phyloP scores from a whole-genome alignment of 2,888 invertebrate genomes.

The Lasioglossum marginatum region DNA sequence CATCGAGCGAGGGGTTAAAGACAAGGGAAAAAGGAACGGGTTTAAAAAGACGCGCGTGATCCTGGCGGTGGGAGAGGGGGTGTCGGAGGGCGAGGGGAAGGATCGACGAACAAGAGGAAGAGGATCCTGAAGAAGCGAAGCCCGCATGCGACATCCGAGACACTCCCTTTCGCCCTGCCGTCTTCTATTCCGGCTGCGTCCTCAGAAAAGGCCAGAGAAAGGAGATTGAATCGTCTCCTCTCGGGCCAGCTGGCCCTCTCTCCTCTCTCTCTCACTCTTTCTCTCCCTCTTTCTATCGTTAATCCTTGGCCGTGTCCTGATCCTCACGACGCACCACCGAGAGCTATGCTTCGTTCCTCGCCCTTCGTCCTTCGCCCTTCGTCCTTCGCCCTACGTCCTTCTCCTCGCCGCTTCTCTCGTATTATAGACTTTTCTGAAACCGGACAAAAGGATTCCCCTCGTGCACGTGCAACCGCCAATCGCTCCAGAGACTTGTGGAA shows the following conservation, averaged over 20 bases:
- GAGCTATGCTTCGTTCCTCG: not conserved
- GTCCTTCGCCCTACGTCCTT: not conserved
- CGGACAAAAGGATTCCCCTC: slow-evolving; percentile 68
- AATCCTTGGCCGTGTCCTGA: not conserved
- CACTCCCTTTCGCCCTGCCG: slow-evolving; percentile 55
- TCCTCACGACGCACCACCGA: slow-evolving; percentile 15
- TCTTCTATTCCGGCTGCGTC: slow-evolving; percentile 29
- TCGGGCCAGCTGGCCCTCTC: slow-evolving; percentile 56
- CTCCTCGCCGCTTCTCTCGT: slow-evolving; percentile 8
- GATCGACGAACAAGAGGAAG: slow-evolving; percentile 50
- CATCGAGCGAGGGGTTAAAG: not conserved
- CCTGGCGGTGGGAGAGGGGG: not conserved
- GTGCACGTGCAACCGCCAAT: slow-evolving; percentile 36
- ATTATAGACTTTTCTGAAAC: slow-evolving; percentile 66
- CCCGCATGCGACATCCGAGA: slow-evolving; percentile 79
- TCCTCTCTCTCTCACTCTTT: not conserved
- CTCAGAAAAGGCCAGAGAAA: slow-evolving; percentile 47
- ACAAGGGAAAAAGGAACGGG: slow-evolving; percentile 8
- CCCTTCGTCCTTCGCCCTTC: not conserved
- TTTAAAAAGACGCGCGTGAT: not conserved
- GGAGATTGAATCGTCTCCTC: slow-evolving; percentile 69
- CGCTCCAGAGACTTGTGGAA: not conserved
- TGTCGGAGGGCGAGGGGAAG: not conserved
- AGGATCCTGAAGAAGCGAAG: slow-evolving; percentile 54
- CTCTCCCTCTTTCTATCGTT: not conserved